Percentiles rank a stretch among this genome's conserved stretches.
Evolutionary conservation across 2,888 invertebrate genomes (phyloP).

Genomic region (Pterobdella sp.): DNA sequence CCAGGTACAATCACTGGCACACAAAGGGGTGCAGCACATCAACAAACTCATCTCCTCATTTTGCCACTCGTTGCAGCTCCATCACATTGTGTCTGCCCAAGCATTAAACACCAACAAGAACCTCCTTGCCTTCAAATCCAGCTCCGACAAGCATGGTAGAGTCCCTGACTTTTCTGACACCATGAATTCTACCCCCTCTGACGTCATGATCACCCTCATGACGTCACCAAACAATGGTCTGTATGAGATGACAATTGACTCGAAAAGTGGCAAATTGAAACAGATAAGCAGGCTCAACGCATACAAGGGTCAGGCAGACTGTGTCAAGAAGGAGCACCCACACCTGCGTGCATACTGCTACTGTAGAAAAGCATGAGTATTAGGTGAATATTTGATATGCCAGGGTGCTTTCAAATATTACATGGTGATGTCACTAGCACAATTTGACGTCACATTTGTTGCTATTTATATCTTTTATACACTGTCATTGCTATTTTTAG

Average conservation of each 20-base stretch:
- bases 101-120: conserved; percentile 41
- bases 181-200: conserved; percentile 57
- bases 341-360: conserved; percentile 75
- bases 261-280: neutral
- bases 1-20: conserved; percentile 30
- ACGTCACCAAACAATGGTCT: conserved; percentile 21
- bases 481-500: no score
- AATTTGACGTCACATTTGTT: no score
- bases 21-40: conserved; percentile 29
- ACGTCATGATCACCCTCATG: conserved; percentile 59
- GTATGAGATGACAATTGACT: conserved; percentile 25
- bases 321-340: conserved; percentile 59
- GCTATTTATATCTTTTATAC: no score
- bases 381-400: no score
- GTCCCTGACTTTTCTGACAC: conserved; percentile 67
- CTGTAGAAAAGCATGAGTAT: no score
- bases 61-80: conserved; percentile 31
- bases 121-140: conserved; percentile 64
- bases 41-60: conserved; percentile 31
- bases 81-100: conserved; percentile 32
- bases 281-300: conserved; percentile 61
- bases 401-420: no score
- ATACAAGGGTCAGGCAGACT: conserved; percentile 73
- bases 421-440: no score
- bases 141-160: conserved; percentile 74